A percentile compares a stretch with the other conserved stretches of the same genome.
These are phyloP conservation scores for Ganaspis brasiliensis DNA, from an alignment of 2,888 invertebrate species.

Conservation along the genomic window DNA sequence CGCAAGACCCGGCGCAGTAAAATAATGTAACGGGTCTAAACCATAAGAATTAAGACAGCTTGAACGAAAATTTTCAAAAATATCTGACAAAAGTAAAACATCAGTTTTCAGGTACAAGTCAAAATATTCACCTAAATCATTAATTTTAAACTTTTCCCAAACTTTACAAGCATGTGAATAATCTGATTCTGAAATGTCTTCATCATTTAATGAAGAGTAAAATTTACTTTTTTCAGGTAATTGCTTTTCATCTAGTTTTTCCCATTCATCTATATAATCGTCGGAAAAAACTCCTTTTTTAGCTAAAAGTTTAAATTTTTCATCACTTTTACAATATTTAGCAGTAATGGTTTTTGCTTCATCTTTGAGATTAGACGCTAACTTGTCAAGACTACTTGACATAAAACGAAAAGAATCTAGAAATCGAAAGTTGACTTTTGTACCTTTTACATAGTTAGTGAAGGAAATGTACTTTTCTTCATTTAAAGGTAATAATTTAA, in stretches of 20 bases:
- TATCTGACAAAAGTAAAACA: slow-evolving; percentile 21
- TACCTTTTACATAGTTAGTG: slow-evolving; percentile 19
- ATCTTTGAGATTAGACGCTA: slow-evolving; percentile 48
- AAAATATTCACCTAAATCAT: slow-evolving; percentile 64
- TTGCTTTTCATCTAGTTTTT: slow-evolving; percentile 60
- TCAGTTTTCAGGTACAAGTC: slow-evolving; percentile 35
- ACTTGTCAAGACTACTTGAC: slow-evolving; percentile 44
- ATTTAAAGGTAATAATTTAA: too few relatives aligned
- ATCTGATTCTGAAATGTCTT: slow-evolving; percentile 52
- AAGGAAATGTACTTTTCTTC: slow-evolving; percentile 43
- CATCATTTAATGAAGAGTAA: slow-evolving; percentile 62
- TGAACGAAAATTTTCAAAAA: slow-evolving; percentile 43
- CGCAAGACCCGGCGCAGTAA: not conserved
- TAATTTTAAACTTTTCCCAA: not conserved
- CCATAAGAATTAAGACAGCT: slow-evolving; percentile 2
- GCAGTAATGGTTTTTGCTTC: slow-evolving; percentile 36
- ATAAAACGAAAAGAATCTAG: slow-evolving; percentile 50
- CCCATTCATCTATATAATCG: slow-evolving; percentile 64
- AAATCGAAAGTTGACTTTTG: slow-evolving; percentile 44
- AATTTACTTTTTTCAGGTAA: slow-evolving; percentile 61
- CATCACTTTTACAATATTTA: slow-evolving; percentile 17
- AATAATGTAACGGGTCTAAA: slow-evolving; percentile 21
- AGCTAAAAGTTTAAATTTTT: slow-evolving; percentile 43
- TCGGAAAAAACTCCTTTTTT: slow-evolving; percentile 72
- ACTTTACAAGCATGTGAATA: not conserved